Evolutionary conservation across 2,797 vertebrate genomes (phyloP).

Genomic region (Lithobates pipiens): DNA sequence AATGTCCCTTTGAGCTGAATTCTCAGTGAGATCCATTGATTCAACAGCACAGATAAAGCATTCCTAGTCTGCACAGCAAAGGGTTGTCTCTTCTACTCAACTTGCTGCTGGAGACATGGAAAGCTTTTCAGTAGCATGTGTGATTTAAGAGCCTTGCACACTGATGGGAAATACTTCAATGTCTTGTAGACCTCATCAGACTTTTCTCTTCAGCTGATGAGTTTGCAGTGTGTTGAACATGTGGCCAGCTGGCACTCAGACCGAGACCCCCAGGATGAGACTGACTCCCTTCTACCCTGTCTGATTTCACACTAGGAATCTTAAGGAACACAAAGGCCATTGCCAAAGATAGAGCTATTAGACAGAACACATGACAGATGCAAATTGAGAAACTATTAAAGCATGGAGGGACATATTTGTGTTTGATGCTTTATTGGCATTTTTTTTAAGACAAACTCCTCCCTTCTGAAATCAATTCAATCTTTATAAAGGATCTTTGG

Average conservation of each 20-base stretch:
- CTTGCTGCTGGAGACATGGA: not conserved
- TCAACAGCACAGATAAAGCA: slow-evolving; percentile 47
- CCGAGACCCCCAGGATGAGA: slow-evolving; percentile 35
- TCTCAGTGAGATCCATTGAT: slow-evolving; percentile 61
- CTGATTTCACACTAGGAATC: slow-evolving; percentile 32
- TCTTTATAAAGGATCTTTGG: not conserved
- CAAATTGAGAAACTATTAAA: slow-evolving; percentile 5
- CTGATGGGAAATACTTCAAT: slow-evolving; percentile 37
- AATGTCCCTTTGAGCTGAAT: slow-evolving; percentile 64
- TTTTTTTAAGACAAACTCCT: not conserved
- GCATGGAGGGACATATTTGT: not conserved
- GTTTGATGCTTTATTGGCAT: not conserved
- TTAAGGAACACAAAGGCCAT: not conserved
- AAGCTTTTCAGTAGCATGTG: slow-evolving; percentile 23
- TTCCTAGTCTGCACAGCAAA: slow-evolving; percentile 20
- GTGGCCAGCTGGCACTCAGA: slow-evolving; percentile 33
- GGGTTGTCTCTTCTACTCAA: not conserved
- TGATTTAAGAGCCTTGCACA: slow-evolving; percentile 24
- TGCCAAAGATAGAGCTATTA: slow-evolving; percentile 25
- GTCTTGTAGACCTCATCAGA: slow-evolving; percentile 13
- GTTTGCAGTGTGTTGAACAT: slow-evolving; percentile 48
- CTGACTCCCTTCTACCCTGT: not conserved
- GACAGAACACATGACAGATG: not conserved
- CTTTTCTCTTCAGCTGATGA: slow-evolving; percentile 34
- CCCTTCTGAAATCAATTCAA: not conserved